A percentile compares a stretch with the other conserved stretches of the same genome.
Conservation (phyloP, 2,888 invertebrate species). For the Microctonus hyperodae region DNA sequence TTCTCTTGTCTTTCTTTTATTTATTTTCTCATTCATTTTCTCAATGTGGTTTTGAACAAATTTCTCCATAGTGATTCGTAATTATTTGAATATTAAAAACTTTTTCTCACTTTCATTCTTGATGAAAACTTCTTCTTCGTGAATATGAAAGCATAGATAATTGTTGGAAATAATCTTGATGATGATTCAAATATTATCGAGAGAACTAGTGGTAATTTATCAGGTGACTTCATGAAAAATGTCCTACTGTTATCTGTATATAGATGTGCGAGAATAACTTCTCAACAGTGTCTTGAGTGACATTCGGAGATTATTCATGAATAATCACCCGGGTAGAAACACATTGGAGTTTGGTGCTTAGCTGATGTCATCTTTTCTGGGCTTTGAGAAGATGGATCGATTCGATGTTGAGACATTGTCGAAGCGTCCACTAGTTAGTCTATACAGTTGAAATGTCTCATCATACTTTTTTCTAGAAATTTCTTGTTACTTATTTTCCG, state of each 20-base stretch:
- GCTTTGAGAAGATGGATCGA: neutral
- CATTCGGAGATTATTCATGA: conserved; percentile 15
- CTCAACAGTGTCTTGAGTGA: neutral
- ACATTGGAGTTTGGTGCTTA: neutral
- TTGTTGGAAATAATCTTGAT: neutral
- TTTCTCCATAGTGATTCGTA: neutral
- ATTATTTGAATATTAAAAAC: neutral
- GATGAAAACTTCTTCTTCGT: neutral
- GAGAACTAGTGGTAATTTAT: neutral
- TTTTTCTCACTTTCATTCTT: neutral
- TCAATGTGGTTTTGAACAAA: neutral
- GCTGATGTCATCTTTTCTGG: conserved; percentile 4
- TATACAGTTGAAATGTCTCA: neutral
- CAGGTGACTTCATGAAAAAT: neutral
- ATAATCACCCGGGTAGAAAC: conserved; percentile 19
- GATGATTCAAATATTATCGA: neutral
- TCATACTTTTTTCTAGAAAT: neutral
- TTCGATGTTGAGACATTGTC: conserved; percentile 5
- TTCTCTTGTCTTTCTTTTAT: conserved; percentile 23
- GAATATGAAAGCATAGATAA: neutral
- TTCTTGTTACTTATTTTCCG: conserved; percentile 1
- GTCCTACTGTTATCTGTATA: conserved; percentile 7
- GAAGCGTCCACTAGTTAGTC: neutral
- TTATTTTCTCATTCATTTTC: conserved; percentile 14
- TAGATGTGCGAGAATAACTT: conserved; percentile 22